A percentile compares a stretch with the other conserved stretches of the same genome.
These are phyloP conservation scores for Ammodramus savannarum DNA, from an alignment of 2,113 vertebrate species.

Conservation along the genomic window DNA sequence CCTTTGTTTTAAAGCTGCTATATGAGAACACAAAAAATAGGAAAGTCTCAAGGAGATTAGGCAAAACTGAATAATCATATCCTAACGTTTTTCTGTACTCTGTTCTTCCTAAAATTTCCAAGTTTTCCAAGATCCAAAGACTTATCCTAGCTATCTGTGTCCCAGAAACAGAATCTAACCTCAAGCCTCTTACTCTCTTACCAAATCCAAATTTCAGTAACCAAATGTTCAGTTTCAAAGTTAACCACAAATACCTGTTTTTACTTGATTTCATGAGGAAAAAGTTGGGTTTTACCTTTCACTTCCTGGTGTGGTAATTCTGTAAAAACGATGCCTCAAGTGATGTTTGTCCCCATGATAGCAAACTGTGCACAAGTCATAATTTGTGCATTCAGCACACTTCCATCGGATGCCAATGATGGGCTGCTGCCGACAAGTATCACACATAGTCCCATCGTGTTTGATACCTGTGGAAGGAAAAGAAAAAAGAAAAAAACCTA, in stretches of 20 bases:
- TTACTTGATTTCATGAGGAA: not conserved
- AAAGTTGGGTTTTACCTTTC: conserved; percentile 81
- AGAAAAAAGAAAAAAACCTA: not conserved
- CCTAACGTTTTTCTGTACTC: not conserved
- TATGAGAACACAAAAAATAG: not conserved
- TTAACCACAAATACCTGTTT: not conserved
- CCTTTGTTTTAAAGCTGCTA: not conserved
- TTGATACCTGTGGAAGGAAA: conserved; percentile 86
- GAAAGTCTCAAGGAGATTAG: not conserved
- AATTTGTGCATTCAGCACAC: conserved; percentile 98
- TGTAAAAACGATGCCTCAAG: conserved; percentile 95
- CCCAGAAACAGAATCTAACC: not conserved
- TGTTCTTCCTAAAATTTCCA: not conserved
- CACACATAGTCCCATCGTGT: conserved; percentile 98
- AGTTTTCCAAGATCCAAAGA: not conserved
- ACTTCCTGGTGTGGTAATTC: conserved; percentile 97
- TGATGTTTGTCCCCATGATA: conserved; percentile 99
- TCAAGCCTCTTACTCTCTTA: not conserved
- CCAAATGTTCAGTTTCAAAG: not conserved
- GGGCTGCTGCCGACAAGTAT: conserved; percentile 96
- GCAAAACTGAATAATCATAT: not conserved
- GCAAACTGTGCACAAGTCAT: conserved; percentile 97
- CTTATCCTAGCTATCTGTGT: not conserved
- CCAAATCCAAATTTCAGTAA: not conserved
- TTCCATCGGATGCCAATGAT: conserved; percentile 99